Conservation (phyloP, 2,888 invertebrate genomes). For the Philereme transversata region DNA sequence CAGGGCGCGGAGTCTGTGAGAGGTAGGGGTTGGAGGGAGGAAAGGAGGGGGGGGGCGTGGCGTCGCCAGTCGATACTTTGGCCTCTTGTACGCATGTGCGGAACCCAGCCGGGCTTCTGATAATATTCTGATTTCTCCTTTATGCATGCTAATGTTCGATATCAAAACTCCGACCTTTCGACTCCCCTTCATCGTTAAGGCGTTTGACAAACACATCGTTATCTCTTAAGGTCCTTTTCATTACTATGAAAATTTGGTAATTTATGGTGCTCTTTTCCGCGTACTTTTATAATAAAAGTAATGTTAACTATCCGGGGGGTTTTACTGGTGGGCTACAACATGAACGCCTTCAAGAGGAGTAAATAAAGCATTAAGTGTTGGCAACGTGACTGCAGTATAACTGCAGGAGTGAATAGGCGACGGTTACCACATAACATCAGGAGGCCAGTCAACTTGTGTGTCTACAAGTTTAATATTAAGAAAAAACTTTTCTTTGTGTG, state of each 20-base stretch:
- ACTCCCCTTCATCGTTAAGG: conserved; percentile 49
- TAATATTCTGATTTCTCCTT: conserved; percentile 78
- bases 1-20: conserved; percentile 69
- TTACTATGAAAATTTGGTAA: conserved; percentile 23
- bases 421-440: no score
- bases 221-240: conserved; percentile 35
- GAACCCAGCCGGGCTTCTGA: conserved; percentile 57
- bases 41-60: conserved; percentile 31
- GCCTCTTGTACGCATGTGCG: conserved; percentile 73
- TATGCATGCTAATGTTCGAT: conserved; percentile 74
- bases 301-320: no score
- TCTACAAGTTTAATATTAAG: no score
- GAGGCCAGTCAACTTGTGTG: no score
- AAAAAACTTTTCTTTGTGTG: no score
- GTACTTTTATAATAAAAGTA: no score
- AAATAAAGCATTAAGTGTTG: no score
- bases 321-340: no score
- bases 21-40: conserved; percentile 13
- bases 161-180: conserved; percentile 64
- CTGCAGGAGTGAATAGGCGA: no score
- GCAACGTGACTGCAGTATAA: no score
- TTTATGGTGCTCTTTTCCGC: conserved; percentile 16
- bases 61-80: conserved; percentile 64
- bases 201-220: conserved; percentile 50
- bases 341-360: no score